A percentile compares a stretch with the other conserved stretches of the same genome.
These are phyloP conservation scores for Oryzias sinensis DNA, from an alignment of 2,797 vertebrate genomes.

Conservation along the genomic window DNA sequence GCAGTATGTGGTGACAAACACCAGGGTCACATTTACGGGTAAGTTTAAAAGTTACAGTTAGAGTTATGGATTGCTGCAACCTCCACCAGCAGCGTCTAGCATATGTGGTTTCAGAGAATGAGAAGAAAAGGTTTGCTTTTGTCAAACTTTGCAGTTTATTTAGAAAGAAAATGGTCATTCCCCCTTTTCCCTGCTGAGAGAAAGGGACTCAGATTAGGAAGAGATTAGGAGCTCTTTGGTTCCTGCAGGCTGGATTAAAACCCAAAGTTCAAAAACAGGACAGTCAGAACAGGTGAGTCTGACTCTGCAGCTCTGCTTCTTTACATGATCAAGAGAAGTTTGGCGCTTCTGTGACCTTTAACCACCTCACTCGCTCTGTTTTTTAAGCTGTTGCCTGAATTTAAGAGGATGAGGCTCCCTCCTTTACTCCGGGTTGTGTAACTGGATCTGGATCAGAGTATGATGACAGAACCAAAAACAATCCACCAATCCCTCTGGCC, in stretches of 20 bases:
- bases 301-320: slow-evolving; percentile 12
- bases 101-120: no score
- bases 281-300: slow-evolving; percentile 40
- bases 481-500: slow-evolving; percentile 41
- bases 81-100: no score
- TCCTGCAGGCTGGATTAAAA: slow-evolving; percentile 58
- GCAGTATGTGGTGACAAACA: slow-evolving; percentile 37
- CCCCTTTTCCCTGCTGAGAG: no score
- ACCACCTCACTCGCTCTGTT: neutral
- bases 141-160: no score
- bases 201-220: slow-evolving; percentile 22
- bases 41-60: no score
- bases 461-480: slow-evolving; percentile 49
- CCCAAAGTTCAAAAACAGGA: slow-evolving; percentile 39
- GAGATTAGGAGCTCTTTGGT: slow-evolving; percentile 39
- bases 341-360: no score
- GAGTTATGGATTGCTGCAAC: no score
- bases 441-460: slow-evolving; percentile 50
- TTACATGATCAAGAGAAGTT: neutral
- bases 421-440: slow-evolving; percentile 38
- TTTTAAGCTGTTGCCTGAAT: slow-evolving; percentile 7
- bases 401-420: slow-evolving; percentile 45
- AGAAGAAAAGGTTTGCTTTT: no score
- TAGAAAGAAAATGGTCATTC: no score
- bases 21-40: slow-evolving; percentile 17